These are phyloP conservation scores for Chaunax sp. DNA, from an alignment of 2,797 vertebrate genomes.

Conservation along the genomic window DNA sequence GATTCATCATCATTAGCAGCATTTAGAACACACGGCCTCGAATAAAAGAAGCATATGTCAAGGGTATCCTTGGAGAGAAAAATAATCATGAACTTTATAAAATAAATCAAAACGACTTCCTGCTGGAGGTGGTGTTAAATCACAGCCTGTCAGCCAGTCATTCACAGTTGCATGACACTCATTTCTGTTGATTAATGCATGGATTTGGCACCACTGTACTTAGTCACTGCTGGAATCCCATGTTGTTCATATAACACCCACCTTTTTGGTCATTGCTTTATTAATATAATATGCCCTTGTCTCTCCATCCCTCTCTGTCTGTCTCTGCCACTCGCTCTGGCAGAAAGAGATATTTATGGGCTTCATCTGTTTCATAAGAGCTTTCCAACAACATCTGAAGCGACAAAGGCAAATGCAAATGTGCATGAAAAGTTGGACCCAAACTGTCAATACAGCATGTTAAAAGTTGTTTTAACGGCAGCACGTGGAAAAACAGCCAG, in stretches of 20 bases:
- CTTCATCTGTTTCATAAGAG: constrained; percentile 50
- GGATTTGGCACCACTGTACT: constrained; percentile 43
- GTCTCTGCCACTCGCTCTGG: constrained; percentile 25
- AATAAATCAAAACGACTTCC: constrained; percentile 54
- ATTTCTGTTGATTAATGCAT: constrained; percentile 76
- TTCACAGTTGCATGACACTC: constrained; percentile 53
- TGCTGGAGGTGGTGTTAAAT: constrained; percentile 56
- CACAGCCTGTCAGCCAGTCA: constrained; percentile 52
- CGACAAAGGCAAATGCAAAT: constrained; percentile 70
- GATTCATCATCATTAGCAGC: constrained; percentile 82
- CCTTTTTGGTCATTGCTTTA: constrained; percentile 62
- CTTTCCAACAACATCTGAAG: constrained; percentile 51
- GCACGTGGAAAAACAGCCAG: constrained; percentile 55
- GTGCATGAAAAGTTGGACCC: constrained; percentile 68
- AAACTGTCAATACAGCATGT: constrained; percentile 60
- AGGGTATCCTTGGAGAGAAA: constrained; percentile 45
- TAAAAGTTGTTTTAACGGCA: constrained; percentile 69
- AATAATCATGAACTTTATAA: constrained; percentile 49
- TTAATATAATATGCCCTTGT: constrained; percentile 68
- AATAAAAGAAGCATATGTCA: constrained; percentile 66
- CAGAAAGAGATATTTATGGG: constrained; percentile 46
- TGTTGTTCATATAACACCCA: constrained; percentile 66
- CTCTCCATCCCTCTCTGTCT: constrained; percentile 36
- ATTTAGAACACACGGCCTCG: constrained; percentile 65
- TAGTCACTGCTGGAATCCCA: constrained; percentile 54